These are phyloP conservation scores for Rutilus rutilus DNA, from an alignment of 2,113 vertebrate genomes.

Conservation along the genomic window DNA sequence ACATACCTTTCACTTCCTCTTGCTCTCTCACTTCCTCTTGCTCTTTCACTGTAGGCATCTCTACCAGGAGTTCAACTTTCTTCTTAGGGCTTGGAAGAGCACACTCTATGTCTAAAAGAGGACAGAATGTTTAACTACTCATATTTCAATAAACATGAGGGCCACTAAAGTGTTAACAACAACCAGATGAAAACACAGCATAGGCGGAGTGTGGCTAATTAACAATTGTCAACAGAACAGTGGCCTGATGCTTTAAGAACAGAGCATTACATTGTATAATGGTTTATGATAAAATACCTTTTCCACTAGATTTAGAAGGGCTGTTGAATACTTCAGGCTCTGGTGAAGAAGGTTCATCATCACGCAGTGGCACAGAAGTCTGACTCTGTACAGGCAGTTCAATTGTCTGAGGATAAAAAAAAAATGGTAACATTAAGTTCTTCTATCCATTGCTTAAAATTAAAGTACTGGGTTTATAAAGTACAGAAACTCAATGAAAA, in stretches of 20 bases:
- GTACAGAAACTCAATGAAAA: neutral
- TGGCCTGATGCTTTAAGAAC: neutral
- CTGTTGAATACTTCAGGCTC: neutral
- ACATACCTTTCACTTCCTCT: conserved; percentile 48
- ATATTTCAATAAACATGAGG: neutral
- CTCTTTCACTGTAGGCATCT: conserved; percentile 44
- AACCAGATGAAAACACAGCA: neutral
- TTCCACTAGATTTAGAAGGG: neutral
- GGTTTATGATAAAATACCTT: conserved; percentile 20
- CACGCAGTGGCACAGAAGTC: conserved; percentile 4
- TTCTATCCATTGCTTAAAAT: neutral
- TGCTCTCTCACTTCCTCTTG: conserved; percentile 46
- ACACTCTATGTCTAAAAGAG: conserved; percentile 42
- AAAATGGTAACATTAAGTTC: conserved; percentile 1
- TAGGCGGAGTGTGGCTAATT: neutral
- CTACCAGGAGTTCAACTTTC: neutral
- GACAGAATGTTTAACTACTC: conserved; percentile 14
- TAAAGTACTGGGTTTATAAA: neutral
- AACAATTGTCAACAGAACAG: neutral
- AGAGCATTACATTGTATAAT: neutral
- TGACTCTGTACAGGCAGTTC: neutral
- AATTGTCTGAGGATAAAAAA: conserved; percentile 22
- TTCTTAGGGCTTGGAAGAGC: conserved; percentile 66
- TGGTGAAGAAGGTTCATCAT: neutral
- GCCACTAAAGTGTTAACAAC: neutral